Percentiles rank a stretch among this genome's conserved stretches.
These are phyloP conservation scores for Odontamblyopus lacepedii DNA, from an alignment of 2,797 vertebrate genomes.

Conservation along the genomic window DNA sequence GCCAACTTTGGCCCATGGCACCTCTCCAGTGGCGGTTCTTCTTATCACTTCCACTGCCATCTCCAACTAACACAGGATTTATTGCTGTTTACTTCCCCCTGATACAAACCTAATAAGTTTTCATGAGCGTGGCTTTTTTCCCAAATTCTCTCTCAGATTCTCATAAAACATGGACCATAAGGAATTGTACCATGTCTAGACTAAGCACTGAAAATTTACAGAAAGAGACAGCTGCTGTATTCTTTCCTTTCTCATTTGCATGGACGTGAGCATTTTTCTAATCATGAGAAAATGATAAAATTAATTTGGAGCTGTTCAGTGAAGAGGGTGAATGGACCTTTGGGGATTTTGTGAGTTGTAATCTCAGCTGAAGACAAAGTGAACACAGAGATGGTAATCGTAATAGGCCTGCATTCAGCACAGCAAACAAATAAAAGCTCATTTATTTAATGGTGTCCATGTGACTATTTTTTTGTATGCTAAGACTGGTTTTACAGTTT, in stretches of 20 bases:
- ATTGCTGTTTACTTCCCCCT: conserved; percentile 40
- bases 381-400: conserved; percentile 15
- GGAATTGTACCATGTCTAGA: conserved; percentile 48
- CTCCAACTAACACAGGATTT: conserved; percentile 41
- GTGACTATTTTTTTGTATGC: not conserved
- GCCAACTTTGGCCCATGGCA: conserved; percentile 21
- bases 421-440: not conserved
- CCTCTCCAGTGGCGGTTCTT: conserved; percentile 16
- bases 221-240: conserved; percentile 32
- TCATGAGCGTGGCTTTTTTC: conserved; percentile 41
- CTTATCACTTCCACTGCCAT: conserved; percentile 36
- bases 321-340: conserved; percentile 14
- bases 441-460: not conserved
- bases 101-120: conserved; percentile 40
- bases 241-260: conserved; percentile 31
- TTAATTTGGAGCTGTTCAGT: conserved; percentile 19
- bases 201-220: conserved; percentile 30
- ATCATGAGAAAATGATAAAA: conserved; percentile 42
- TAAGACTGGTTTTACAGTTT: not conserved
- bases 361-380: conserved; percentile 26
- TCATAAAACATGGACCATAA: conserved; percentile 22
- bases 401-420: conserved; percentile 15
- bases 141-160: conserved; percentile 20
- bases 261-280: conserved; percentile 33
- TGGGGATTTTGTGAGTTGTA: conserved; percentile 22